Base-by-base conservation (phyloP, 2,888 invertebrate genomes). In the Girardia tigrina region DNA sequence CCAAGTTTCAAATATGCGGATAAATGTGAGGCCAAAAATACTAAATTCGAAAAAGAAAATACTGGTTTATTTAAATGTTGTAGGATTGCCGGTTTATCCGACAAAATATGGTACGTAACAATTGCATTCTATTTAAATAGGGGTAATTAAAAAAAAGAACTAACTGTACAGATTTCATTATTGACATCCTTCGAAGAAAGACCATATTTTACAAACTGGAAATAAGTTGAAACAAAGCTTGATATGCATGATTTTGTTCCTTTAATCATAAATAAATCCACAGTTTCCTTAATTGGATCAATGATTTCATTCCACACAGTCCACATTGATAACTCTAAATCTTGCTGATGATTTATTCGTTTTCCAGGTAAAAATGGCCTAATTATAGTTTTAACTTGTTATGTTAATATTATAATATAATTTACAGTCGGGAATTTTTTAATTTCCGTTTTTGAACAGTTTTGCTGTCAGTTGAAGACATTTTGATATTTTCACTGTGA, bases 341-440 rank as follows among this genome's bases (percentile, higher is more conserved):
- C 56, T 56, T 56, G 56, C n/a, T 56, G 56, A 56, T 56, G 4
- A 56, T 56, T 56, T 8, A 56, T 56, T 6, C 56, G 56, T 56
- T 56, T 56, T n/a, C 56, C 56, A 8, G 4, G 56, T 2, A 56
- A 16, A 56, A 56, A 56, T 8, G 56, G 56, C 23, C 56, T 56
- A n/a, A 36, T 36, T 8, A 16, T 8, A 12, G 8, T 12, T 12
- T 12, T 36, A 36, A 36, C 12, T 36, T 12, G 16, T n/a, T n/a
- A 36, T 12, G 16, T 16, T 36, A 36, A 36, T 8, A 36, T 16
- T 12, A 36, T 16, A 36, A 36, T 8, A 36, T 12, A 16, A 36
- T 16, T 56, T 56, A 56, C 56, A 56, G n/a, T 56, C 56, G n/a
- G 4, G 56, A 56, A 56, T 4, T 56, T 56, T 56, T 56, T n/a